phyloP scores from a whole-genome alignment of 2,113 vertebrate genomes.

The Crotalus helleri region DNA sequence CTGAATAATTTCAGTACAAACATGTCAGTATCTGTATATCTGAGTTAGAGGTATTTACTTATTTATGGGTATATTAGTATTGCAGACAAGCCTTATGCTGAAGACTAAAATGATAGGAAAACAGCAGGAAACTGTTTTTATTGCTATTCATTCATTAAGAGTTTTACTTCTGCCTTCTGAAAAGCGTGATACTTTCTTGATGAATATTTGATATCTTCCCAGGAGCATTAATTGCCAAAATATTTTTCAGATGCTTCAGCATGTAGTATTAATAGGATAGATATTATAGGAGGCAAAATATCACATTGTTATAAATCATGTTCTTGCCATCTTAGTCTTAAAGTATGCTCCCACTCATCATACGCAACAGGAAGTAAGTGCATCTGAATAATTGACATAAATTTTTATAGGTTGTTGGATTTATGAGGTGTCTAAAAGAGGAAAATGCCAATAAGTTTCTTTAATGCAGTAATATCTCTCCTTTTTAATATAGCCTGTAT shows the following conservation, averaged over 20 bases:
- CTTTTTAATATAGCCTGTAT: background rate
- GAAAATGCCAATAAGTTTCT: background rate
- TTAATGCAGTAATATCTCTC: background rate
- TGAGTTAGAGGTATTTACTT: slow-evolving; percentile 6
- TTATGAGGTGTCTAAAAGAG: background rate
- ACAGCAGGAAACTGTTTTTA: background rate
- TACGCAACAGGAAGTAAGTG: background rate
- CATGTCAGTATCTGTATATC: background rate
- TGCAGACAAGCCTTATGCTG: background rate
- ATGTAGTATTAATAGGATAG: background rate
- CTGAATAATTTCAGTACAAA: background rate
- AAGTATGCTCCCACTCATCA: background rate
- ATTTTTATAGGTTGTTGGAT: background rate
- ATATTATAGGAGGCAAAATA: background rate
- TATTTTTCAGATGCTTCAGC: background rate
- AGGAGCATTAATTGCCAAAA: background rate
- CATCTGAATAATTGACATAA: background rate
- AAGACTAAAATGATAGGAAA: background rate
- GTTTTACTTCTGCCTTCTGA: background rate
- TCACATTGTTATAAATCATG: background rate
- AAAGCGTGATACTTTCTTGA: background rate
- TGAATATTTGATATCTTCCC: background rate
- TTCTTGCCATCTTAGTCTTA: background rate
- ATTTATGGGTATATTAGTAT: background rate
- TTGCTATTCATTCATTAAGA: slow-evolving; percentile 6